Percentiles rank a stretch among this genome's conserved stretches.
Conservation (phyloP, 1,140 invertebrate genomes). For the Drosophila subpulchrella region DNA sequence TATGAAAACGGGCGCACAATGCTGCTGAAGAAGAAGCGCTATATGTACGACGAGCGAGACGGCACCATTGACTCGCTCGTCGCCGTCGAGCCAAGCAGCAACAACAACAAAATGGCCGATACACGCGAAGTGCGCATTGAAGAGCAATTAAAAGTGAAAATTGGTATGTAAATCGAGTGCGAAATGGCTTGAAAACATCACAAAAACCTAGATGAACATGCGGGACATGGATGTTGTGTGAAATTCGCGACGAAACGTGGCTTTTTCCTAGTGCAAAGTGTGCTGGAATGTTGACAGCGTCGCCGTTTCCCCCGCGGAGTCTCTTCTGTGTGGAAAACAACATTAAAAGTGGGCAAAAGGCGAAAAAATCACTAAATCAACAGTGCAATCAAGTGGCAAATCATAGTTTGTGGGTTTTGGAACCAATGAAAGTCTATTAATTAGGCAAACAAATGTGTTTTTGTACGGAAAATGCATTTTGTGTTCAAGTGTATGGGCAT, state of each 20-base stretch:
- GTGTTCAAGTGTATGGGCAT: constrained; percentile 32
- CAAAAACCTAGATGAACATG: constrained; percentile 27
- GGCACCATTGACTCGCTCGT: constrained; percentile 63
- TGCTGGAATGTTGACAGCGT: constrained; percentile 71
- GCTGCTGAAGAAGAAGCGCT: constrained; percentile 84
- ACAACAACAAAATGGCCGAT: constrained; percentile 91
- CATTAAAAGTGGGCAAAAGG: constrained; percentile 4
- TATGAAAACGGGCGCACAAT: constrained; percentile 57
- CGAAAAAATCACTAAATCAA: not conserved
- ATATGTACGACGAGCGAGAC: constrained; percentile 79
- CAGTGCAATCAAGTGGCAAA: constrained; percentile 17
- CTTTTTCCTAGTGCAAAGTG: constrained; percentile 67
- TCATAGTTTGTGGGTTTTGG: not conserved
- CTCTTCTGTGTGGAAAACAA: constrained; percentile 29
- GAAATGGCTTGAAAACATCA: constrained; percentile 54
- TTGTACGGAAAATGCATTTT: constrained; percentile 64
- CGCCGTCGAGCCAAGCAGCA: constrained; percentile 71
- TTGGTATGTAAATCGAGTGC: constrained; percentile 88
- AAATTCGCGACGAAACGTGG: constrained; percentile 32
- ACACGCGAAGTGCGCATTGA: constrained; percentile 93
- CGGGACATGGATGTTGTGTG: constrained; percentile 16
- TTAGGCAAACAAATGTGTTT: constrained; percentile 42
- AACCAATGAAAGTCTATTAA: not conserved
- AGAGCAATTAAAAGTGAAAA: constrained; percentile 94
- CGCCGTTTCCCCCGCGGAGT: constrained; percentile 46